These are phyloP conservation scores for Stenurella melanura DNA, from an alignment of 2,888 invertebrate species.

Conservation along the genomic window DNA sequence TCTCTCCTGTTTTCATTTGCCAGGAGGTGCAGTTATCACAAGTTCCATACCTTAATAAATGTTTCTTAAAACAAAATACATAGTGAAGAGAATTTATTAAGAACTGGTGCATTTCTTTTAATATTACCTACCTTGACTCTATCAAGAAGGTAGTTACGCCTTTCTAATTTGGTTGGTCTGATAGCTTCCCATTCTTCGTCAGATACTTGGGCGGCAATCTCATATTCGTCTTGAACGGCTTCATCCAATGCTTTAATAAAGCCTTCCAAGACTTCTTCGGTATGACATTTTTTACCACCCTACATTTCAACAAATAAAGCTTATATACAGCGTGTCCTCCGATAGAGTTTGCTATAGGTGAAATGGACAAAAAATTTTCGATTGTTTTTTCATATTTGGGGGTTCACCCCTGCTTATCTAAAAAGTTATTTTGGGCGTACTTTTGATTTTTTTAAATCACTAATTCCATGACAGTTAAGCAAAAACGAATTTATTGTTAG, in stretches of 20 bases:
- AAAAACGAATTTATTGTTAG: too few relatives aligned
- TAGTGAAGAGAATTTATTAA: too few relatives aligned
- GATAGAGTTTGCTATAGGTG: too few relatives aligned
- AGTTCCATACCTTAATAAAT: constrained; percentile 66
- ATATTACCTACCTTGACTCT: constrained; percentile 78
- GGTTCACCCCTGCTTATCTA: too few relatives aligned
- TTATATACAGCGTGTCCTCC: too few relatives aligned
- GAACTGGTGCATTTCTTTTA: not conserved
- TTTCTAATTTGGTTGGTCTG: constrained; percentile 81
- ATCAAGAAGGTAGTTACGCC: constrained; percentile 79
- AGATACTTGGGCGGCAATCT: constrained; percentile 84
- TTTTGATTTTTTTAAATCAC: too few relatives aligned
- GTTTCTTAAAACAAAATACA: constrained; percentile 65
- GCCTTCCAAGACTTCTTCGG: constrained; percentile 80
- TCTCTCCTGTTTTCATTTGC: constrained; percentile 76
- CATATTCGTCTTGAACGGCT: constrained; percentile 82
- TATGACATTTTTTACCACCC: constrained; percentile 82
- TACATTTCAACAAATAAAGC: constrained; percentile 67
- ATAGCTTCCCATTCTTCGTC: constrained; percentile 92
- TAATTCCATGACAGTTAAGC: too few relatives aligned
- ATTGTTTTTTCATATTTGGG: too few relatives aligned
- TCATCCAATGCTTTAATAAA: constrained; percentile 82
- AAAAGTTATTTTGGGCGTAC: too few relatives aligned
- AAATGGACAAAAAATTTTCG: too few relatives aligned
- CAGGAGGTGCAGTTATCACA: constrained; percentile 78